A percentile compares a stretch with the other conserved stretches of the same genome.
phyloP scores from a whole-genome alignment of 2,888 invertebrate genomes.

The Erebia palarica region DNA sequence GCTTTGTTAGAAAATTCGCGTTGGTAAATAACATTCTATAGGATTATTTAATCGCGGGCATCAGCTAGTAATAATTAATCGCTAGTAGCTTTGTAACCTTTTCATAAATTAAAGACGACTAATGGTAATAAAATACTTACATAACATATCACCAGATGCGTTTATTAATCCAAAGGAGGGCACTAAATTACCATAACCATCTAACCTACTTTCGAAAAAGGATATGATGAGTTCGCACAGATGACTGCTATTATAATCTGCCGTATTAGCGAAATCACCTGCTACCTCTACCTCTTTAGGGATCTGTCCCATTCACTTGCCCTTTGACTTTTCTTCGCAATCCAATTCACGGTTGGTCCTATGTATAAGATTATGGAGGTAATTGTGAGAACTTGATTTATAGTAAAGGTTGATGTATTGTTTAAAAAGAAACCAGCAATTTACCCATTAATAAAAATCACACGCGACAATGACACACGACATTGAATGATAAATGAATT shows the following conservation, averaged over 20 bases:
- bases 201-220: constrained; percentile 39
- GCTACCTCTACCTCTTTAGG: constrained; percentile 45
- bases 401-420: too few relatives aligned
- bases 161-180: constrained; percentile 19
- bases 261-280: constrained; percentile 31
- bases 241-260: constrained; percentile 19
- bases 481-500: too few relatives aligned
- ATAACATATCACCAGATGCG: background rate
- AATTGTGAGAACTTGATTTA: constrained; percentile 7
- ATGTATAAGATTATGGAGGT: constrained; percentile 11
- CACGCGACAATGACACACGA: too few relatives aligned
- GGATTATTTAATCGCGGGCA: too few relatives aligned
- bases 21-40: background rate
- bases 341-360: constrained; percentile 31
- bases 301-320: constrained; percentile 71
- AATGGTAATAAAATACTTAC: too few relatives aligned
- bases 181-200: constrained; percentile 16
- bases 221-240: constrained; percentile 35
- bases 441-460: too few relatives aligned
- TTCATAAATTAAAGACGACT: too few relatives aligned
- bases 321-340: constrained; percentile 60
- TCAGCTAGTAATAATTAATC: too few relatives aligned
- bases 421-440: too few relatives aligned
- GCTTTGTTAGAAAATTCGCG: background rate
- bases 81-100: too few relatives aligned